phyloP scores from a whole-genome alignment of 2,797 vertebrate genomes.

The Channallabes apus region DNA sequence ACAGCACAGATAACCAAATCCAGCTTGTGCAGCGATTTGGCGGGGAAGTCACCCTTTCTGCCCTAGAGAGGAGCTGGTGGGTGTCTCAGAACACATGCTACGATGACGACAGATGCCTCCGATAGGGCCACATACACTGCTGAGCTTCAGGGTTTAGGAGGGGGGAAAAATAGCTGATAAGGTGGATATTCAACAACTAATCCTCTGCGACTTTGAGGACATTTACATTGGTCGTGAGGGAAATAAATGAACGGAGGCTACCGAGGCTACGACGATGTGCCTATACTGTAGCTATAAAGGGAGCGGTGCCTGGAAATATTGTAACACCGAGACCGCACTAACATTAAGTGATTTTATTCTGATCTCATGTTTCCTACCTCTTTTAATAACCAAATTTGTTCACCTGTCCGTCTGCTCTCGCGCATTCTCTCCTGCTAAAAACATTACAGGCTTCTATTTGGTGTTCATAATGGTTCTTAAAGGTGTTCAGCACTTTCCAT shows the following conservation, averaged over 20 bases:
- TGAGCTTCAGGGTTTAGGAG: constrained; percentile 16
- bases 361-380: neutral
- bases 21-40: constrained; percentile 47
- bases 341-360: constrained; percentile 2
- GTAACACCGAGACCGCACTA: neutral
- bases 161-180: constrained; percentile 14
- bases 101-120: neutral
- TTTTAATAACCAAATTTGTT: neutral
- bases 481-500: neutral
- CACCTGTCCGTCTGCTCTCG: neutral
- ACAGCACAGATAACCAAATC: constrained; percentile 40
- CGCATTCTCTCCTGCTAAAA: neutral
- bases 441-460: neutral
- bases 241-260: constrained; percentile 16
- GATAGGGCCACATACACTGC: constrained; percentile 25
- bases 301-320: neutral
- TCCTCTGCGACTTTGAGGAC: constrained; percentile 27
- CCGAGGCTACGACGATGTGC: neutral
- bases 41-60: constrained; percentile 24
- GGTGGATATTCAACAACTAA: constrained; percentile 11
- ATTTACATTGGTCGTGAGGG: constrained; percentile 1
- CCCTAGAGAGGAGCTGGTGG: constrained; percentile 35
- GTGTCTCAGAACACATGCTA: constrained; percentile 21
- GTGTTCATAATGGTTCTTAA: neutral
- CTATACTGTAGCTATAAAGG: neutral